Evolutionary conservation across 1,140 invertebrate species (phyloP), one percentile per base, ranked within the genome.

Genomic region (Steinernema khuongi): DNA sequence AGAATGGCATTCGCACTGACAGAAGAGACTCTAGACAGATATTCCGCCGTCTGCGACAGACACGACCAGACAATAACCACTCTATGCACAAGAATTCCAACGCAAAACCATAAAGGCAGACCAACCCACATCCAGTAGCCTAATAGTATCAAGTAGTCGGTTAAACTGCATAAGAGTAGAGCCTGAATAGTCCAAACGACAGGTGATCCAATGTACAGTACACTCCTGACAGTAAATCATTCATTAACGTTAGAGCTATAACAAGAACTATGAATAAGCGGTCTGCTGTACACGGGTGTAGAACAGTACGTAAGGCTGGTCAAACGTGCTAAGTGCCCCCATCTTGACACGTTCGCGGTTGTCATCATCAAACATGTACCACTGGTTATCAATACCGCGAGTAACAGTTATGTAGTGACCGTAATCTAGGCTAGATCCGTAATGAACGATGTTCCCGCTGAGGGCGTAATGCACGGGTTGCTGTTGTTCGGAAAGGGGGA

Each of bases 331-430:
- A 1, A 32, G 7, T 71, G 66, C 44, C 11, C 29, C 69, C 19
- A 30, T 44, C 19, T 44, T 67, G 28, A 72, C 28, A 1, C 71
- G 43, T 19, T 31, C 31, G 11, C 71, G 68, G 19, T 26, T 17
- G n/a, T 74, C 72, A 36, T 74, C 72, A 74, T 74, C 72, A 29
- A 74, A 74, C 14, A 75, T 31, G 22, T 26, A 74, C 72, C 72
- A 74, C 31, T 22, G 32, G 70, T 74, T 69, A 29, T 74, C 72
- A 30, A 74, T 75, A 26, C 72, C 72, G 11, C 72, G 67, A 36
- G 33, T 60, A 22, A 60, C 33, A 18, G 72, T 22, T 17, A 74
- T 44, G 70, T 74, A 74, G 72, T 74, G 72, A 1, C 72, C 72
- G 72, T 74, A 70, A 41, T 74, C 72, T 4, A 75, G 72, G 29